Evolutionary conservation across 2,797 vertebrate genomes (phyloP).

Genomic region (Enteromius fasciolatus): DNA sequence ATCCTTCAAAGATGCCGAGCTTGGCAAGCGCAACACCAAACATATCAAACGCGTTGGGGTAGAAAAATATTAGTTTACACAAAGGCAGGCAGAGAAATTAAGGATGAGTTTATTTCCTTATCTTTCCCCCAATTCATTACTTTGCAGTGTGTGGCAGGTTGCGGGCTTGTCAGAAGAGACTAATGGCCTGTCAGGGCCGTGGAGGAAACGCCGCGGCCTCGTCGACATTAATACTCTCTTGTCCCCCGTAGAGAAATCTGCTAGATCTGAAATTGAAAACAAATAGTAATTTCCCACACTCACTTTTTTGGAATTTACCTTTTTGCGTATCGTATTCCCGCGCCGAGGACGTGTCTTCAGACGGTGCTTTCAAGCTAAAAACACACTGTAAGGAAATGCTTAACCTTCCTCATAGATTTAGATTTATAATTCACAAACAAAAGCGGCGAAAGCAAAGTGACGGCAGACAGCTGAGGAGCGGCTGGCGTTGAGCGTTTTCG

Average conservation of each 20-base stretch:
- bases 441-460: slow-evolving; percentile 51
- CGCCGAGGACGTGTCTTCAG: background rate
- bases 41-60: slow-evolving; percentile 57
- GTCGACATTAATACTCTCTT: slow-evolving; percentile 71
- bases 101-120: slow-evolving; percentile 81
- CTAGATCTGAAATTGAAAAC: slow-evolving; percentile 81
- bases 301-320: slow-evolving; percentile 57
- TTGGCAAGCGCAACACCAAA: slow-evolving; percentile 49
- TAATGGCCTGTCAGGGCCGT: slow-evolving; percentile 75
- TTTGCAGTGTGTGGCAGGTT: slow-evolving; percentile 70
- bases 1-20: slow-evolving; percentile 60
- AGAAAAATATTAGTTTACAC: slow-evolving; percentile 74
- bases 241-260: slow-evolving; percentile 69
- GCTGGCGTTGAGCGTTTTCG: slow-evolving; percentile 42
- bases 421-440: slow-evolving; percentile 60
- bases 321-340: background rate
- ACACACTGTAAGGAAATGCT: slow-evolving; percentile 44
- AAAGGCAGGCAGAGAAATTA: slow-evolving; percentile 75
- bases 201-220: slow-evolving; percentile 60
- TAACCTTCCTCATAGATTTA: slow-evolving; percentile 50
- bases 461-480: slow-evolving; percentile 43
- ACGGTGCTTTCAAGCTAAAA: slow-evolving; percentile 49
- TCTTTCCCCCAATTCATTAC: slow-evolving; percentile 78
- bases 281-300: slow-evolving; percentile 79
- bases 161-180: slow-evolving; percentile 73